phyloP scores from a whole-genome alignment of 2,113 vertebrate species.

The Centropus unirufus region DNA sequence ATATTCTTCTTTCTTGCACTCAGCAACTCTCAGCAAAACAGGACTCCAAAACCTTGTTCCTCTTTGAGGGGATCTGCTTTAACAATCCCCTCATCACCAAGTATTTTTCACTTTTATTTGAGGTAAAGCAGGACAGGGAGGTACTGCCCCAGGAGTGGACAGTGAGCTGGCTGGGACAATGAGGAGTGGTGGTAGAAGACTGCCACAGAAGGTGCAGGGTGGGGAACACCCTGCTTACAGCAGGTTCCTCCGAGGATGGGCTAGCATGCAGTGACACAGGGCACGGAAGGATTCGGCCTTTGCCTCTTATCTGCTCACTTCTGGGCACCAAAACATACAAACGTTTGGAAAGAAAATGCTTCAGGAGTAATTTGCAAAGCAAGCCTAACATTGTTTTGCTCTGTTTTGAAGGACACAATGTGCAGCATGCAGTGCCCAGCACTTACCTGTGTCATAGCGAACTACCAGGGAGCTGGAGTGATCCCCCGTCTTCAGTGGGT shows the following conservation, averaged over 20 bases:
- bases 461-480: slow-evolving; percentile 76
- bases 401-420: neutral
- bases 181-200: neutral
- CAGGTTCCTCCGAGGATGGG: neutral
- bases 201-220: rapidly evolving
- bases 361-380: neutral
- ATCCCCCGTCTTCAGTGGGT: slow-evolving; percentile 77
- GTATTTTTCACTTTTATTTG: neutral
- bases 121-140: neutral
- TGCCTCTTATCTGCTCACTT: neutral
- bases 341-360: neutral
- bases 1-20: neutral
- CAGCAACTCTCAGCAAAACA: neutral
- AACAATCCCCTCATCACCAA: neutral
- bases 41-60: neutral
- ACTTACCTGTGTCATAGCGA: slow-evolving; percentile 82
- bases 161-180: neutral
- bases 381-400: neutral
- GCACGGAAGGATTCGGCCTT: neutral
- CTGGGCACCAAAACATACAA: neutral
- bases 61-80: neutral
- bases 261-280: neutral
- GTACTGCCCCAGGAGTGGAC: neutral
- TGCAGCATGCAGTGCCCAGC: neutral
- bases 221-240: neutral